Conservation (phyloP, 2,888 invertebrate species). For the Epinotia bilunana region DNA sequence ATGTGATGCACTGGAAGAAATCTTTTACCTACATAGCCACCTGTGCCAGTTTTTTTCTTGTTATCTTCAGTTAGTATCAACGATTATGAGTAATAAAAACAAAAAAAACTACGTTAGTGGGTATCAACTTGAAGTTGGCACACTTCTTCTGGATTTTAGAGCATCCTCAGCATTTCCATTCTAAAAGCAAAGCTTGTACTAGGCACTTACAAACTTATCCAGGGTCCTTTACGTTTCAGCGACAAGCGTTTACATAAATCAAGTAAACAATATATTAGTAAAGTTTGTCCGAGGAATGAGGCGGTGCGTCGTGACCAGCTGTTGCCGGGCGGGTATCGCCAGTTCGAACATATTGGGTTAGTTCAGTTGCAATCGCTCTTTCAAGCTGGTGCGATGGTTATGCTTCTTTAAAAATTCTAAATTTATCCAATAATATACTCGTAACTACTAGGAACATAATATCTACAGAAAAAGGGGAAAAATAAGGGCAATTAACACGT, state of each 20-base stretch:
- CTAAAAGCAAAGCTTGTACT: background rate
- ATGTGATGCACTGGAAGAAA: too few species aligned
- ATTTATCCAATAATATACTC: background rate
- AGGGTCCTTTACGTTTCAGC: slow-evolving; percentile 15
- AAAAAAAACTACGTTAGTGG: too few species aligned
- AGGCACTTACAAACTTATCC: background rate
- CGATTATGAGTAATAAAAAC: too few species aligned
- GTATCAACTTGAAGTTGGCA: too few species aligned
- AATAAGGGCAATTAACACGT: too few species aligned
- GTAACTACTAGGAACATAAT: background rate
- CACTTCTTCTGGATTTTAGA: too few species aligned
- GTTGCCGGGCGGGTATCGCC: slow-evolving; percentile 39
- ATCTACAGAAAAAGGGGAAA: too few species aligned
- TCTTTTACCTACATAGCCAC: too few species aligned
- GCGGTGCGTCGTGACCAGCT: slow-evolving; percentile 43
- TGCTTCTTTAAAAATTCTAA: slow-evolving; percentile 1
- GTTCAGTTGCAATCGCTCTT: slow-evolving; percentile 23
- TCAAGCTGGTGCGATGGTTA: slow-evolving; percentile 7
- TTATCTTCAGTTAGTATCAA: too few species aligned
- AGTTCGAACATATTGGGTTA: slow-evolving; percentile 34
- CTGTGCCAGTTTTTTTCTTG: too few species aligned
- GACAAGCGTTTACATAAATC: slow-evolving; percentile 50
- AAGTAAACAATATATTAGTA: slow-evolving; percentile 51
- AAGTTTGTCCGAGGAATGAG: slow-evolving; percentile 47
- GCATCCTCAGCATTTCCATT: background rate